phyloP scores from a whole-genome alignment of 2,113 vertebrate genomes.

The Semnopithecus entellus region DNA sequence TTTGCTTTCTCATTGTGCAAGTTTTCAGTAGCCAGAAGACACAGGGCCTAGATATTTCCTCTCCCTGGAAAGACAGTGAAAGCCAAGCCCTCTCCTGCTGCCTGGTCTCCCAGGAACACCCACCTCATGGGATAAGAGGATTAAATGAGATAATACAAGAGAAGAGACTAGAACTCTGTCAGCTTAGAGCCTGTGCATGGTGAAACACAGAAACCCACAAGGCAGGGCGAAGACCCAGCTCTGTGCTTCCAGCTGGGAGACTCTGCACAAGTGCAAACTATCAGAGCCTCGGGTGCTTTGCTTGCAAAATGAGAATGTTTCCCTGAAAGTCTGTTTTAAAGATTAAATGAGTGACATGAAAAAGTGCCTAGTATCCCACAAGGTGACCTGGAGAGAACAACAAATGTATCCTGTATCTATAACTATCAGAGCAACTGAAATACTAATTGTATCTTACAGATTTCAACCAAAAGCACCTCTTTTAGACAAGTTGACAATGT shows the following conservation, averaged over 20 bases:
- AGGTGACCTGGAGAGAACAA: background rate
- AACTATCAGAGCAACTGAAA: background rate
- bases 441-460: background rate
- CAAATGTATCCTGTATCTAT: background rate
- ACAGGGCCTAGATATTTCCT: background rate
- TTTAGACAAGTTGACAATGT: no score
- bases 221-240: background rate
- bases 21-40: background rate
- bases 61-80: background rate
- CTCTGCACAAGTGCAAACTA: no score
- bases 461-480: background rate
- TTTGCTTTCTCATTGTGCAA: fast-evolving
- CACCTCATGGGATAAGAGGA: background rate
- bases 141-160: no score
- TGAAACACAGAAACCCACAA: background rate
- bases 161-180: background rate
- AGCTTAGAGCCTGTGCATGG: background rate
- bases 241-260: background rate
- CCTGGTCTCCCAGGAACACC: background rate
- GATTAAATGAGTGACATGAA: background rate
- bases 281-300: fast-evolving
- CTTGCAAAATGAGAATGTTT: background rate
- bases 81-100: background rate
- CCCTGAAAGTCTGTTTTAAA: background rate
- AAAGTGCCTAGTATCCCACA: background rate